These are phyloP conservation scores for Ctenochaetus hawaiiensis DNA, from an alignment of 2,797 vertebrate species.

Conservation along the genomic window DNA sequence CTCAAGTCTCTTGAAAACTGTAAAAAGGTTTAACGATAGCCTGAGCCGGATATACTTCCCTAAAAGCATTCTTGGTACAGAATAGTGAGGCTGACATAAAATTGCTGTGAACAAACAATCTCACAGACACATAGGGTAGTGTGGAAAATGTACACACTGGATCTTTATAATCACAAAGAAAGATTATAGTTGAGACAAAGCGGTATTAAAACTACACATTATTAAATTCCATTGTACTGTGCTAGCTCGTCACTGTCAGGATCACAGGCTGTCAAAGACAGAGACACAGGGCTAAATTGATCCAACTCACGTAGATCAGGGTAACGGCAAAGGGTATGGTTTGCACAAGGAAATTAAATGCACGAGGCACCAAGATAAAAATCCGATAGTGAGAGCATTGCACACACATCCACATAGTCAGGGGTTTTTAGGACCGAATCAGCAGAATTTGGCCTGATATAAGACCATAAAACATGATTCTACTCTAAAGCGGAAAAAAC, in stretches of 20 bases:
- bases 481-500: conserved; percentile 46
- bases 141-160: neutral
- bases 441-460: conserved; percentile 71
- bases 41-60: conserved; percentile 32
- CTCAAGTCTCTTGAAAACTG: conserved; percentile 14
- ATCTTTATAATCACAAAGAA: neutral
- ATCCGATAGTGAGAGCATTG: conserved; percentile 77
- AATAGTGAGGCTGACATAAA: neutral
- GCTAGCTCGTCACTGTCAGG: conserved; percentile 24
- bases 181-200: neutral
- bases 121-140: neutral
- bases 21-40: conserved; percentile 44
- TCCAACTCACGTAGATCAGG: conserved; percentile 34
- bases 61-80: conserved; percentile 44
- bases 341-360: conserved; percentile 80
- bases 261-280: conserved; percentile 28
- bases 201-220: neutral
- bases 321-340: conserved; percentile 53
- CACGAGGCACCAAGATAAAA: conserved; percentile 73
- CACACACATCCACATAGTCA: conserved; percentile 63
- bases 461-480: conserved; percentile 73
- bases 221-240: neutral
- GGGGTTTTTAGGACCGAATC: conserved; percentile 73
- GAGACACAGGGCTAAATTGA: conserved; percentile 60
- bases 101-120: neutral